Evolutionary conservation across 2,113 vertebrate species (phyloP).

Genomic region (Salvelinus sp.): DNA sequence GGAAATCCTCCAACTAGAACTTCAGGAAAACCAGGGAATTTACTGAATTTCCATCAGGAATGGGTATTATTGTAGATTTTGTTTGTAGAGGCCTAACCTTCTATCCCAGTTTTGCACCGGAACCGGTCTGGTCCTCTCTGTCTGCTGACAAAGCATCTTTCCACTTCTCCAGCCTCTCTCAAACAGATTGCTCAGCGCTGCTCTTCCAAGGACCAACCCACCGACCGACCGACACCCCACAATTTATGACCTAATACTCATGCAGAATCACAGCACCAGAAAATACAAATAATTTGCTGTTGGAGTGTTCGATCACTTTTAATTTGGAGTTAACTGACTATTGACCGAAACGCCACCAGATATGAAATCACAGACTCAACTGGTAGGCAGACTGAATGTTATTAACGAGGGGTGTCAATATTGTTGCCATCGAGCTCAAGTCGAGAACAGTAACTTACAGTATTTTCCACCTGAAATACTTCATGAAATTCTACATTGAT

Average conservation of each 20-base stretch:
- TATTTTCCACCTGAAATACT: constrained; percentile 3
- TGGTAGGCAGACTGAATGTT: constrained; percentile 1
- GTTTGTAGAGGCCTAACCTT: background rate
- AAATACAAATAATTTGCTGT: constrained; percentile 33
- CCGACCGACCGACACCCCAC: constrained; percentile 4
- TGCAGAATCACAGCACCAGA: constrained; percentile 38
- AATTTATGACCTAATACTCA: constrained; percentile 60
- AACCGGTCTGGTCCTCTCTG: background rate
- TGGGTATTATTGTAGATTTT: background rate
- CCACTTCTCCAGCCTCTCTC: background rate
- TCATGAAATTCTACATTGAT: background rate
- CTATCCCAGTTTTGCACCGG: background rate
- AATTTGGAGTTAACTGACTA: constrained; percentile 42
- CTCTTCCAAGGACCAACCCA: constrained; percentile 50
- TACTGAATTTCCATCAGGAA: background rate
- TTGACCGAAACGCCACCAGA: constrained; percentile 34
- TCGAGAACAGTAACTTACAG: background rate
- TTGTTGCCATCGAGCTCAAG: background rate
- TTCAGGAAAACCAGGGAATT: too few relatives aligned
- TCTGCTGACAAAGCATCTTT: constrained; percentile 35
- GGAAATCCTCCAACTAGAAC: too few relatives aligned
- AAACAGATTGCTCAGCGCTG: constrained; percentile 39
- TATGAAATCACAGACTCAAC: constrained; percentile 21
- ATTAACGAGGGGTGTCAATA: background rate
- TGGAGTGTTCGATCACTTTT: constrained; percentile 37